A percentile compares a stretch with the other conserved stretches of the same genome.
Conservation (phyloP, 2,113 vertebrate genomes). For the Etheostoma spectabile region DNA sequence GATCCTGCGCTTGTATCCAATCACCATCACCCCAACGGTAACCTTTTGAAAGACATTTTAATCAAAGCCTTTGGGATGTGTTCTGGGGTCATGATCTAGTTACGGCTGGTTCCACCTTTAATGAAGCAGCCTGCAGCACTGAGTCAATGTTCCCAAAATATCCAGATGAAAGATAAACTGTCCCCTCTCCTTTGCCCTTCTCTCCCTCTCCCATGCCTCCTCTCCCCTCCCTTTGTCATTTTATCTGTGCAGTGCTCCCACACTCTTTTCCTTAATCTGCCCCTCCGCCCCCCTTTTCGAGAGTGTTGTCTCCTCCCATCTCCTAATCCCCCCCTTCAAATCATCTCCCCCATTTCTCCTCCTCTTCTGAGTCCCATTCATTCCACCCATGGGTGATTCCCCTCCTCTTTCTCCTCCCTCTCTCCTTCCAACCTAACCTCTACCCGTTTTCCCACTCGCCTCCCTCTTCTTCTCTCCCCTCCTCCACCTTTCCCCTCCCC, state of each 20-base stretch:
- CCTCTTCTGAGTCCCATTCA: conserved; percentile 41
- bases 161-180: conserved; percentile 76
- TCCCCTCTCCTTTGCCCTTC: conserved; percentile 34
- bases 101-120: conserved; percentile 64
- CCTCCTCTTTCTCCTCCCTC: conserved; percentile 63
- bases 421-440: conserved; percentile 56
- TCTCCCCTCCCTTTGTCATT: conserved; percentile 49
- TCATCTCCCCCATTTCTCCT: conserved; percentile 58
- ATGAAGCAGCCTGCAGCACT: conserved; percentile 52
- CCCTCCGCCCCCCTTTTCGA: neutral
- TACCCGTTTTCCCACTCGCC: conserved; percentile 34
- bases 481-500: conserved; percentile 76
- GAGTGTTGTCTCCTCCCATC: conserved; percentile 39
- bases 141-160: conserved; percentile 79
- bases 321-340: conserved; percentile 56
- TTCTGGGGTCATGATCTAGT: conserved; percentile 30
- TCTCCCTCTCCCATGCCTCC: conserved; percentile 32
- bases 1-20: neutral
- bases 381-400: conserved; percentile 54
- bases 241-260: conserved; percentile 48
- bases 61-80: conserved; percentile 47
- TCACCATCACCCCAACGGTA: neutral
- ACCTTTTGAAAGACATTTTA: conserved; percentile 41
- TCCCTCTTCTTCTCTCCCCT: conserved; percentile 58
- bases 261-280: conserved; percentile 50